phyloP scores from a whole-genome alignment of 2,888 invertebrate genomes.

The Agrotis puta region DNA sequence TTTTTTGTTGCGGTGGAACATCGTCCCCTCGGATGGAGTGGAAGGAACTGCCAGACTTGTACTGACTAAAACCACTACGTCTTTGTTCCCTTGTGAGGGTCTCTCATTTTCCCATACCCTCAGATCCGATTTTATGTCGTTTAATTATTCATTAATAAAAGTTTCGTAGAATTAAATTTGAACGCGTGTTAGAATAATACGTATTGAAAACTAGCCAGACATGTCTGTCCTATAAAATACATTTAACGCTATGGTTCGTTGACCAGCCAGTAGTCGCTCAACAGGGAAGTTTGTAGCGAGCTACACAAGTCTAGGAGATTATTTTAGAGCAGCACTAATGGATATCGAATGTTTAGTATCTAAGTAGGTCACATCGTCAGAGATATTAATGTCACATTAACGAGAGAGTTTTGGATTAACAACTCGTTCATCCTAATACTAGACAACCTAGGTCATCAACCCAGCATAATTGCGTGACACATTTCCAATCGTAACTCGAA shows the following conservation, averaged over 20 bases:
- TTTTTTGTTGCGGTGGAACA: no score
- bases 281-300: conserved; percentile 23
- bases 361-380: conserved; percentile 32
- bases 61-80: no score
- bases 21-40: no score
- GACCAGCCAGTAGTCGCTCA: neutral
- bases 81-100: no score
- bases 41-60: no score
- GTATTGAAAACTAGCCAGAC: no score
- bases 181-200: neutral
- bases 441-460: conserved; percentile 4
- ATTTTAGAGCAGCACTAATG: conserved; percentile 43
- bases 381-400: conserved; percentile 37
- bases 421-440: neutral
- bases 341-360: conserved; percentile 45
- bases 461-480: neutral
- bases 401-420: conserved; percentile 13
- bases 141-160: neutral
- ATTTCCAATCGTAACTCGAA: neutral
- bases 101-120: no score
- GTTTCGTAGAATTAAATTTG: neutral
- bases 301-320: conserved; percentile 30
- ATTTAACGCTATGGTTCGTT: conserved; percentile 3
- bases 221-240: no score
- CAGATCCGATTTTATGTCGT: neutral